Conservation (phyloP, 2,797 vertebrate genomes). For the Sphaeramia orbicularis region DNA sequence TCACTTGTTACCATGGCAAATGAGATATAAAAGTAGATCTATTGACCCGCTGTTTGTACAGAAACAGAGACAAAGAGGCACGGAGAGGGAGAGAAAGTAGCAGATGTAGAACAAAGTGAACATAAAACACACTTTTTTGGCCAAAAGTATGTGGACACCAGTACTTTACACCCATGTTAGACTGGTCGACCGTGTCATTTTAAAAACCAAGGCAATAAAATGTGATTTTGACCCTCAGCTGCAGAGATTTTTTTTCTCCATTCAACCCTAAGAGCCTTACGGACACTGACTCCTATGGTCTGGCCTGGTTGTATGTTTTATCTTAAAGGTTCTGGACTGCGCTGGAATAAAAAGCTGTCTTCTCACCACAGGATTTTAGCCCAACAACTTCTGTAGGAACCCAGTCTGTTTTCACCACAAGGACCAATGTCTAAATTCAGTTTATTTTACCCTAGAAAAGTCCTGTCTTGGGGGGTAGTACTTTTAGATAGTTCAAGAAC, state of each 20-base stretch:
- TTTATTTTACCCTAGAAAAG: too few relatives aligned
- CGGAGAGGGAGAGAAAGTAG: background rate
- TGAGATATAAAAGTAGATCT: constrained; percentile 46
- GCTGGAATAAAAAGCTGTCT: background rate
- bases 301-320: background rate
- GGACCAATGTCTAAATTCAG: too few relatives aligned
- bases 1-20: constrained; percentile 66
- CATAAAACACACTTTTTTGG: background rate
- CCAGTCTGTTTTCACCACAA: too few relatives aligned
- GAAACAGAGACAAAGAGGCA: constrained; percentile 9
- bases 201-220: background rate
- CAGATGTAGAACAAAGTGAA: background rate
- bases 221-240: background rate
- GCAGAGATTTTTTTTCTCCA: background rate
- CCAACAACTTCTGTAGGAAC: too few relatives aligned
- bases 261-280: background rate
- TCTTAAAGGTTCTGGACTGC: background rate
- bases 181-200: background rate
- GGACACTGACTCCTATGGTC: background rate
- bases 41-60: constrained; percentile 22
- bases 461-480: too few relatives aligned
- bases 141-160: background rate
- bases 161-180: background rate
- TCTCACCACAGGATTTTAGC: too few relatives aligned
- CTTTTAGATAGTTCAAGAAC: too few relatives aligned